phyloP scores from a whole-genome alignment of 2,113 vertebrate species.

The Typhlomys cinereus region DNA sequence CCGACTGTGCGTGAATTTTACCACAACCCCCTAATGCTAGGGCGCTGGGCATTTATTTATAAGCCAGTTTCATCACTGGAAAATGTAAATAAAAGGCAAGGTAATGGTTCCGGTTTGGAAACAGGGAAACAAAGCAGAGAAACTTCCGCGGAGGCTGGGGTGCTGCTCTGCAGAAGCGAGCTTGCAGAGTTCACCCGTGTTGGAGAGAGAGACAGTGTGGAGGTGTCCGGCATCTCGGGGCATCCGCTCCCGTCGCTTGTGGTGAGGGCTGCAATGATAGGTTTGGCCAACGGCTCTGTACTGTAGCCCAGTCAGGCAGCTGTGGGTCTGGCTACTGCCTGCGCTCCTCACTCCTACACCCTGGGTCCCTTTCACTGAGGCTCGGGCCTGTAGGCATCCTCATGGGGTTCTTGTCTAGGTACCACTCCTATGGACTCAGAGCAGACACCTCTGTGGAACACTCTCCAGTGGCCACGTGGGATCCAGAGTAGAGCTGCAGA shows the following conservation, averaged over 20 bases:
- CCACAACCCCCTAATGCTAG: constrained; percentile 66
- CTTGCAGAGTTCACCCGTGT: constrained; percentile 65
- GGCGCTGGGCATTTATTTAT: constrained; percentile 55
- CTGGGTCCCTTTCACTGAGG: too few species aligned
- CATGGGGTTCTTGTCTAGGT: background rate
- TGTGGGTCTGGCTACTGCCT: fast-evolving
- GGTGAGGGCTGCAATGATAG: background rate
- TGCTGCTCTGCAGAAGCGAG: constrained; percentile 65
- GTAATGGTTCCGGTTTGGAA: constrained; percentile 76
- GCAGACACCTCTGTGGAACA: background rate
- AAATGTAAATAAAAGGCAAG: constrained; percentile 82
- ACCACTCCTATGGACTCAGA: background rate
- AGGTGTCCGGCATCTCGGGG: constrained; percentile 68
- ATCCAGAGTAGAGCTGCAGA: fast-evolving
- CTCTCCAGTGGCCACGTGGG: too few species aligned
- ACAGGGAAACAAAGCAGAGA: constrained; percentile 48
- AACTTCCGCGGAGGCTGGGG: constrained; percentile 71
- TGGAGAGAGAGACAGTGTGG: constrained; percentile 72
- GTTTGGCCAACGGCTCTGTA: constrained; percentile 66
- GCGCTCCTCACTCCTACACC: background rate
- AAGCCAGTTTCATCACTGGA: constrained; percentile 67
- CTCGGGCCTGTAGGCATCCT: background rate
- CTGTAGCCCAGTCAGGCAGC: background rate
- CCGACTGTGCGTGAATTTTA: constrained; percentile 70
- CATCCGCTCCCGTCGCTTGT: constrained; percentile 63